Conservation (phyloP, 2,888 invertebrate genomes). For the Elaeidobius kamerunicus region DNA sequence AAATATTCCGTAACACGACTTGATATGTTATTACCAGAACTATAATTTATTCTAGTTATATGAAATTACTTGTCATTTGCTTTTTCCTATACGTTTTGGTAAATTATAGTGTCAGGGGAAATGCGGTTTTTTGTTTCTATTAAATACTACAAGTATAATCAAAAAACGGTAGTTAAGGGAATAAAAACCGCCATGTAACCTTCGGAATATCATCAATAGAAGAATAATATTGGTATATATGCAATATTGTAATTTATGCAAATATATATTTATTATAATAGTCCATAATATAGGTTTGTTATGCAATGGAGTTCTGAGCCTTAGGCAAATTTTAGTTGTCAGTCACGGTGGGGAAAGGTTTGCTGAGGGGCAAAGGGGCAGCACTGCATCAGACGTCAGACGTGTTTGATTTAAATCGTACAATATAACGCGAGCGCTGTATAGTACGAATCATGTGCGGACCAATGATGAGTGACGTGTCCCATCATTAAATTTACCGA, state of each 20-base stretch:
- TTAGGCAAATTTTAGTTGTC: constrained; percentile 44
- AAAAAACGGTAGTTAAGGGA: constrained; percentile 22
- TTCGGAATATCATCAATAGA: constrained; percentile 29
- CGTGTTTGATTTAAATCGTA: constrained; percentile 45
- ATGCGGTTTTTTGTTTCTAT: no score
- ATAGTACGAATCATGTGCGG: constrained; percentile 40
- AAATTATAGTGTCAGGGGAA: no score
- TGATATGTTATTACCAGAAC: no score
- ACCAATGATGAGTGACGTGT: constrained; percentile 51
- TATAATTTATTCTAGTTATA: no score
- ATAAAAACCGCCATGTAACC: constrained; percentile 26
- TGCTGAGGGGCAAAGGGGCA: constrained; percentile 31
- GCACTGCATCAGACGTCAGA: constrained; percentile 44
- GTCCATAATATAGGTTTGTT: constrained; percentile 43
- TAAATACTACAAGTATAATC: constrained; percentile 26
- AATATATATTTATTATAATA: constrained; percentile 51
- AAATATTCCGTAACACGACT: no score
- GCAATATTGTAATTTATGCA: constrained; percentile 51
- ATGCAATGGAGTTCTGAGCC: constrained; percentile 42
- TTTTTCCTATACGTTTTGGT: no score
- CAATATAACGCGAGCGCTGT: constrained; percentile 27
- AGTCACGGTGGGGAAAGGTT: constrained; percentile 41
- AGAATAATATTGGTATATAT: constrained; percentile 39
- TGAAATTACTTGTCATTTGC: no score
- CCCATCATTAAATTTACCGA: constrained; percentile 49